phyloP scores from a whole-genome alignment of 2,888 invertebrate genomes.

The Atrina japonica region DNA sequence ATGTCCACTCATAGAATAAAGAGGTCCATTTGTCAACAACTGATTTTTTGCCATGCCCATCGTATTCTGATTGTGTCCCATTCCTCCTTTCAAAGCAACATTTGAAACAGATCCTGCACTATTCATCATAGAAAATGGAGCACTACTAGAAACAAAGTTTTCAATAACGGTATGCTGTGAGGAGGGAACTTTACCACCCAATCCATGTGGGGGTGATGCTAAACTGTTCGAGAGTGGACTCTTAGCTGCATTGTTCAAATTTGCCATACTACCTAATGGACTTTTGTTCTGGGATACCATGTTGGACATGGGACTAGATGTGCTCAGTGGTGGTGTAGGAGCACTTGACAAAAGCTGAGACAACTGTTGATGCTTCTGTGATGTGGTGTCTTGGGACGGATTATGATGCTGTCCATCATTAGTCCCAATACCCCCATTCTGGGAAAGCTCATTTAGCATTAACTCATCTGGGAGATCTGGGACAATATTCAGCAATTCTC shows the following conservation, averaged over 20 bases:
- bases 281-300: conserved; percentile 42
- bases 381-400: conserved; percentile 62
- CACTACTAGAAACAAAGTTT: conserved; percentile 64
- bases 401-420: conserved; percentile 52
- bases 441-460: conserved; percentile 56
- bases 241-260: conserved; percentile 68
- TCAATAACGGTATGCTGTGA: conserved; percentile 40
- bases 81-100: conserved; percentile 19
- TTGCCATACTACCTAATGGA: conserved; percentile 60
- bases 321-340: conserved; percentile 70
- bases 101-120: conserved; percentile 38
- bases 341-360: conserved; percentile 68
- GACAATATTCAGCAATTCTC: conserved; percentile 59
- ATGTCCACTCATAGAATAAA: conserved; percentile 63
- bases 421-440: conserved; percentile 58
- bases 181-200: conserved; percentile 56
- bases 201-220: conserved; percentile 73
- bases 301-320: conserved; percentile 67
- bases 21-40: conserved; percentile 78
- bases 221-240: conserved; percentile 73
- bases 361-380: conserved; percentile 71
- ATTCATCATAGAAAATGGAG: conserved; percentile 49
- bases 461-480: conserved; percentile 77
- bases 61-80: conserved; percentile 28
- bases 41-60: conserved; percentile 52